Base-by-base conservation (phyloP, 2,113 vertebrate genomes). In the Struthidea cinerea region DNA sequence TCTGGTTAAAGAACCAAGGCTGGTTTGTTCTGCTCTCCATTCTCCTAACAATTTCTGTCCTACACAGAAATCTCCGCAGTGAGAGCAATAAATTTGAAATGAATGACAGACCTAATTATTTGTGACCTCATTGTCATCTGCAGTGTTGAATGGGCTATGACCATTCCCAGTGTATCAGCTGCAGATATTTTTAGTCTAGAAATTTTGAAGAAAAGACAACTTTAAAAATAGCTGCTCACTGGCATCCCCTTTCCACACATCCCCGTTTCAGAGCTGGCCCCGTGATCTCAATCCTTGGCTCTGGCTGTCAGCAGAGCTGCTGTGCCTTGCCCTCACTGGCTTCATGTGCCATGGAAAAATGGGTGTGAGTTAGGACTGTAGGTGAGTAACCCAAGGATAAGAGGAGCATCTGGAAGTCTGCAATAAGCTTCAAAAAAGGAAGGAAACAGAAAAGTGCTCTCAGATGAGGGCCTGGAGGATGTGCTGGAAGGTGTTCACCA, bases 121-220 rank as follows among this genome's bases (percentile, higher is more conserved):
- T 92, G 70, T 95, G 94, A 97, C 96, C 94, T 93, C 75, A 60
- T 77, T 96, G 93, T 95, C 92, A 86, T 96, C 71, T 83, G 84
- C 8, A 14, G 50, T 5, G 1, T 33, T 76, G 87, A 85, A 33
- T n/a, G 26, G 59, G 28, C 11, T 59, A 35, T 59, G 90, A 70
- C 85, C 85, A 84, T 91, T 87, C 70, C 57, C 75, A 55, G 39
- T 1, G 1, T 39, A 77, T 42, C 46, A 46, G 35, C 55, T 88
- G 78, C 56, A 57, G 61, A 56, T 90, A 83, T 77, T 90, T 90
- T 84, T 37, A 88, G 87, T 37, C 79, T 37, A 37, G 87, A 68
- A 77, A 80, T 55, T 24, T 56, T 77, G 22, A 75, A 84, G 56
- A 55, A 85, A 94, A 76, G 67, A 8, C 59, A 55, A 47, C 24